These are phyloP conservation scores for Notospermus geniculatus DNA, from an alignment of 1,140 invertebrate species.

Conservation along the genomic window DNA sequence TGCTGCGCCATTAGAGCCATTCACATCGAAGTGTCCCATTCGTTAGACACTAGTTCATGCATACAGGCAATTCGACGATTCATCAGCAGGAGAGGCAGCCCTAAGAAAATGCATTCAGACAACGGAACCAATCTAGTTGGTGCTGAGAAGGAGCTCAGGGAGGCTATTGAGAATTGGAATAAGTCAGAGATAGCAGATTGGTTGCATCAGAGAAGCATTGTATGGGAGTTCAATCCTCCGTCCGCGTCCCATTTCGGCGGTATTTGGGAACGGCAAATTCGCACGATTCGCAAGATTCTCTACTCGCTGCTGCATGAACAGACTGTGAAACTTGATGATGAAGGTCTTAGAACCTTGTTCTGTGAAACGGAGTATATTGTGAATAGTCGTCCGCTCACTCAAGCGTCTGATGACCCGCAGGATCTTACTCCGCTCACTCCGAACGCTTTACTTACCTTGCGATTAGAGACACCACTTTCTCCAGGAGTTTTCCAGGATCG, in stretches of 20 bases:
- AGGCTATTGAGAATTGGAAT: not conserved
- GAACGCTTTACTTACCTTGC: constrained; percentile 4
- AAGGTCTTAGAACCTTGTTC: constrained; percentile 22
- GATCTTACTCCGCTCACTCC: constrained; percentile 11
- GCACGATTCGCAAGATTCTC: too few species aligned
- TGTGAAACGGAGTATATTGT: constrained; percentile 21
- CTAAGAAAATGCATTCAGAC: constrained; percentile 7
- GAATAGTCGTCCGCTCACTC: constrained; percentile 17
- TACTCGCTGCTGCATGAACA: too few species aligned
- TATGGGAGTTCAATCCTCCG: too few species aligned
- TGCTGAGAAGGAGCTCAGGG: not conserved
- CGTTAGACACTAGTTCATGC: constrained; percentile 14
- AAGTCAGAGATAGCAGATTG: not conserved
- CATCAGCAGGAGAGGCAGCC: too few species aligned
- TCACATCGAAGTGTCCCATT: constrained; percentile 4
- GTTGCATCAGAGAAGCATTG: not conserved
- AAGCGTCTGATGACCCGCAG: not conserved
- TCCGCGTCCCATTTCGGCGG: too few species aligned
- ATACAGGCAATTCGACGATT: constrained; percentile 4
- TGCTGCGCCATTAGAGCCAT: constrained; percentile 12
- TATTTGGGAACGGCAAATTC: too few species aligned
- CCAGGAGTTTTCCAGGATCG: not conserved
- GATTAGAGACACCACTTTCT: constrained; percentile 7
- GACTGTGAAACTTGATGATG: constrained; percentile 17
- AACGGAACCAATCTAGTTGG: constrained; percentile 10